Evolutionary conservation across 2,797 vertebrate genomes (phyloP).

Genomic region (Hypotaenidia okinawae): DNA sequence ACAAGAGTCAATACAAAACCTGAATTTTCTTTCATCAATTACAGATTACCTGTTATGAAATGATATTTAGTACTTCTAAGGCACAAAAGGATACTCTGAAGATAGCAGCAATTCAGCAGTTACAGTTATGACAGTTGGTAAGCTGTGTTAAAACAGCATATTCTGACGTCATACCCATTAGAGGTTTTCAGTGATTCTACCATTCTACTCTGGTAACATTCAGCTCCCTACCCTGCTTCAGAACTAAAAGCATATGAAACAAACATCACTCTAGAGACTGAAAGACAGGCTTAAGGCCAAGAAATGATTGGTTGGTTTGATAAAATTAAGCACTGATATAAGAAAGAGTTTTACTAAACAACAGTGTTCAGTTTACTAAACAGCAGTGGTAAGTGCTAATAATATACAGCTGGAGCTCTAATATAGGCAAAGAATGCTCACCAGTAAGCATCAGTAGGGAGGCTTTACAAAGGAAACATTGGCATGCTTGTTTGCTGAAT

Average conservation of each 20-base stretch:
- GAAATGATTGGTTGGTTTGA: neutral
- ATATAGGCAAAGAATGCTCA: neutral
- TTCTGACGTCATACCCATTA: neutral
- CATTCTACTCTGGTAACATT: neutral
- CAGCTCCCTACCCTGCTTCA: neutral
- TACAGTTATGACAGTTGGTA: neutral
- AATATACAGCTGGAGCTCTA: neutral
- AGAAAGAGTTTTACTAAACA: neutral
- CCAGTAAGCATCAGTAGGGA: neutral
- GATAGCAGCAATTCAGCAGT: neutral
- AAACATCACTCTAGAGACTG: neutral
- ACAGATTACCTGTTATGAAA: neutral
- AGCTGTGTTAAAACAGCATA: neutral
- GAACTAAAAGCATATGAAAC: neutral
- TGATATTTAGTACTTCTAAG: neutral
- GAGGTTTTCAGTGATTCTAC: neutral
- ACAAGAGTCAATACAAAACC: neutral
- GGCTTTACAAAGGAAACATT: neutral
- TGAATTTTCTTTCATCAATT: neutral
- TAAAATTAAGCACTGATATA: neutral
- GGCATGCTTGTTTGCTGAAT: neutral
- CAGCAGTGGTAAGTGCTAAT: neutral
- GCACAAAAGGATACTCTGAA: neutral
- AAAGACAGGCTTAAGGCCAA: neutral
- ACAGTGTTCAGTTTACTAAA: neutral